Percentiles rank a stretch among this genome's conserved stretches.
phyloP scores from a whole-genome alignment of 1,140 invertebrate genomes.

The Ridgeia piscesae region DNA sequence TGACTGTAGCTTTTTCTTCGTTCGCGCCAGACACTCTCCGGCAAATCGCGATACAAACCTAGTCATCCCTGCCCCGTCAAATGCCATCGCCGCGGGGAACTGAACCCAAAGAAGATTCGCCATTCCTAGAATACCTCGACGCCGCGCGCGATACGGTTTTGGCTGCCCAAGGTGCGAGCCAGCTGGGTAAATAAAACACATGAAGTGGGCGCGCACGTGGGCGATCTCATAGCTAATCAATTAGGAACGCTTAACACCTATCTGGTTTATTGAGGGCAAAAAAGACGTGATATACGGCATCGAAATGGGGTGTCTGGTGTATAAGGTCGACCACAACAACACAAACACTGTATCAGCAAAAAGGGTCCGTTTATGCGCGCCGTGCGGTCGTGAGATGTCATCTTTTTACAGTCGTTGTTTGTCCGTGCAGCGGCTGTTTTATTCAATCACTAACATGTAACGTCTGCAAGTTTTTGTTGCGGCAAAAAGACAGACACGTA shows the following conservation, averaged over 20 bases:
- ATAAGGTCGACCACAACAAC: neutral
- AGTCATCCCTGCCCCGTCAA: neutral
- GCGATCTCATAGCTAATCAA: neutral
- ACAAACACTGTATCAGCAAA: neutral
- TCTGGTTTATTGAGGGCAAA: neutral
- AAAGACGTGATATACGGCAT: neutral
- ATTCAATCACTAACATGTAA: neutral
- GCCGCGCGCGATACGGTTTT: neutral
- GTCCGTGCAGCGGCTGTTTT: neutral
- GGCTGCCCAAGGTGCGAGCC: neutral
- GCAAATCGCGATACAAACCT: neutral
- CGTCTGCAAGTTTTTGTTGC: neutral
- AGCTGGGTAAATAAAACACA: neutral
- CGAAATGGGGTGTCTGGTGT: neutral
- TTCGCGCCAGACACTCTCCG: neutral
- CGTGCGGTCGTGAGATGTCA: neutral
- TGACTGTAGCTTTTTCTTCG: neutral
- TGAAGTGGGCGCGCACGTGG: too few species aligned
- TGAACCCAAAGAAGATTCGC: neutral
- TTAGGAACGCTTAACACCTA: neutral
- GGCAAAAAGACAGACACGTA: neutral
- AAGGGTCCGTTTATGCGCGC: neutral
- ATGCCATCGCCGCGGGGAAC: neutral
- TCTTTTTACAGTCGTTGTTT: neutral
- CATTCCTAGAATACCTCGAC: neutral